These are phyloP conservation scores for Acromyrmex charruanus DNA, from an alignment of 1,140 invertebrate species.

Conservation along the genomic window DNA sequence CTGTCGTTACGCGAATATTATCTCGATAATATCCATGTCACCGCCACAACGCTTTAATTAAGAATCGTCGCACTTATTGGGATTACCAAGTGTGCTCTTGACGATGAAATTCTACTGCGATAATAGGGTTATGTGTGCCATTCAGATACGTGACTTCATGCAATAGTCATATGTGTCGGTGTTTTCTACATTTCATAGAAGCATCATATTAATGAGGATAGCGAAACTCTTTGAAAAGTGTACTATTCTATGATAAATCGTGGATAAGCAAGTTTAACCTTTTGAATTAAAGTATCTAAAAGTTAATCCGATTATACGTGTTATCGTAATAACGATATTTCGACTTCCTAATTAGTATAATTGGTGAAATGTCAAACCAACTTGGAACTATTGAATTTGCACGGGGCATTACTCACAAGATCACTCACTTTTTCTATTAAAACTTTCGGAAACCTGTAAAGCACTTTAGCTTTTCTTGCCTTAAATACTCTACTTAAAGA, in stretches of 20 bases:
- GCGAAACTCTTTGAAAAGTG: not conserved
- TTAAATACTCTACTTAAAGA: slow-evolving; percentile 44
- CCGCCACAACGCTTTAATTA: slow-evolving; percentile 41
- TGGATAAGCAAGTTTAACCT: slow-evolving; percentile 5
- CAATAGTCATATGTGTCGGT: not conserved
- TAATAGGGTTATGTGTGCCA: not conserved
- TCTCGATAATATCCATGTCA: slow-evolving; percentile 43
- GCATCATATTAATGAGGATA: not conserved
- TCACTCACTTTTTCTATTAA: slow-evolving; percentile 57
- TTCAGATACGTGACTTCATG: not conserved
- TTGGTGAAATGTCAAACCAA: slow-evolving; percentile 15
- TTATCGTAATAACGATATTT: slow-evolving; percentile 2
- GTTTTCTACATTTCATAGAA: not conserved
- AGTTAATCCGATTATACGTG: slow-evolving; percentile 47
- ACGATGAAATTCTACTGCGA: not conserved
- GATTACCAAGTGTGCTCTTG: not conserved
- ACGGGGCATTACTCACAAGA: slow-evolving; percentile 6
- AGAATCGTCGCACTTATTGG: slow-evolving; percentile 31
- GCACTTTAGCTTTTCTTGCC: not conserved
- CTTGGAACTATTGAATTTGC: slow-evolving; percentile 23
- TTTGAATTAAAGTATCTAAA: not conserved
- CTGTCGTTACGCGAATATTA: slow-evolving; percentile 39
- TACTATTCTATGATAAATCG: slow-evolving; percentile 1
- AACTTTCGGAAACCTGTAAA: slow-evolving; percentile 34
- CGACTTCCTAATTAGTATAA: slow-evolving; percentile 44